Conservation (phyloP, 2,888 invertebrate species). For the Parascotia fuliginaria region DNA sequence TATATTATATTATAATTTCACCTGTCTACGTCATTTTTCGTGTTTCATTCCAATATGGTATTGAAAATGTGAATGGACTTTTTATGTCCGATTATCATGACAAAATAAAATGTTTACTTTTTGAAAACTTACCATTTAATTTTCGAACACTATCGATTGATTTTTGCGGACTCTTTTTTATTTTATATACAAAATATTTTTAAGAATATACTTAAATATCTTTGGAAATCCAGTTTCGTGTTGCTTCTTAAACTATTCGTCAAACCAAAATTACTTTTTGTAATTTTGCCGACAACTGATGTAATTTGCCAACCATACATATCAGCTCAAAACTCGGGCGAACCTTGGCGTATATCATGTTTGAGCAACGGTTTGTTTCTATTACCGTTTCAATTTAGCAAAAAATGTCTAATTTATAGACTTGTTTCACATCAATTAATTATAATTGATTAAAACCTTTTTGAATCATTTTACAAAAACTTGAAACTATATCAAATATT, state of each 20-base stretch:
- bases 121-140: neutral
- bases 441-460: neutral
- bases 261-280: neutral
- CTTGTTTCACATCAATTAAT: neutral
- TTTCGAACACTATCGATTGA: neutral
- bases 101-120: conserved; percentile 38
- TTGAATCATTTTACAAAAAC: neutral
- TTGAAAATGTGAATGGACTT: conserved; percentile 38
- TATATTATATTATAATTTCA: conserved; percentile 41
- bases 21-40: conserved; percentile 2
- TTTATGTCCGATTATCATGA: conserved; percentile 15
- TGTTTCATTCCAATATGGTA: conserved; percentile 40
- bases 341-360: conserved; percentile 4
- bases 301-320: conserved; percentile 54
- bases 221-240: neutral
- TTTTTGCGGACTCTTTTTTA: neutral
- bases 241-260: neutral
- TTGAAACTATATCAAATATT: conserved; percentile 1
- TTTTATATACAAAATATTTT: neutral
- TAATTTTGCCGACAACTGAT: neutral
- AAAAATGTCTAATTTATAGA: neutral
- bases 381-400: neutral
- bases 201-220: neutral
- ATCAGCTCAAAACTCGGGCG: conserved; percentile 19
- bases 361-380: neutral